phyloP scores from a whole-genome alignment of 2,888 invertebrate species.

The Orthosia incerta region DNA sequence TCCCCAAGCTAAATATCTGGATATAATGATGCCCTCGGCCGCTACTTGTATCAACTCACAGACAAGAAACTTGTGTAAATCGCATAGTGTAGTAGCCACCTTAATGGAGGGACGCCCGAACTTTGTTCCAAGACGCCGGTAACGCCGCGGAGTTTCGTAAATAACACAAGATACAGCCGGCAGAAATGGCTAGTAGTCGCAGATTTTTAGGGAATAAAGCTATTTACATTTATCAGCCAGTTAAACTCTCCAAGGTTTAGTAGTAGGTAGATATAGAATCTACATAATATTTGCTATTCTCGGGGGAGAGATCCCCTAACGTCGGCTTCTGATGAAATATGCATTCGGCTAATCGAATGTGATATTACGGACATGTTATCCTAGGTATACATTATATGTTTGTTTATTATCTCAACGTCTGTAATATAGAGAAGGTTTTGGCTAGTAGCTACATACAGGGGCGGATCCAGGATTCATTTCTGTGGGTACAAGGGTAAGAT shows the following conservation, averaged over 20 bases:
- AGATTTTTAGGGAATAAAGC: constrained; percentile 43
- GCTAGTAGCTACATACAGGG: not conserved
- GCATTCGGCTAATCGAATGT: constrained; percentile 57
- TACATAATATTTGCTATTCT: constrained; percentile 54
- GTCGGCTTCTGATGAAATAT: constrained; percentile 55
- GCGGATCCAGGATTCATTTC: too few species aligned
- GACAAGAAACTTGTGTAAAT: constrained; percentile 58
- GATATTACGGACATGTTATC: constrained; percentile 33
- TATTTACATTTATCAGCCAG: constrained; percentile 39
- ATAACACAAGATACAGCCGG: constrained; percentile 50
- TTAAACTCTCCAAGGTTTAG: constrained; percentile 25
- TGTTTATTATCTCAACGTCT: constrained; percentile 28
- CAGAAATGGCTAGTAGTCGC: constrained; percentile 33
- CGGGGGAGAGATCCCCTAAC: constrained; percentile 21
- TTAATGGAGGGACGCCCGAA: constrained; percentile 49
- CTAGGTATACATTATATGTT: constrained; percentile 10
- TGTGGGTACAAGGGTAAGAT: too few species aligned
- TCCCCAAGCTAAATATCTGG: constrained; percentile 31
- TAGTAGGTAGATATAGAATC: constrained; percentile 8
- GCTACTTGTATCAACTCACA: constrained; percentile 40
- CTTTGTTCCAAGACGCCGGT: constrained; percentile 42
- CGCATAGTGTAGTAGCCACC: constrained; percentile 48
- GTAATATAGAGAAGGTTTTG: constrained; percentile 21
- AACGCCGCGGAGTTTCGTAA: constrained; percentile 41
- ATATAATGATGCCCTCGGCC: constrained; percentile 52